phyloP scores from a whole-genome alignment of 2,113 vertebrate genomes.

The Nematolebias whitei region DNA sequence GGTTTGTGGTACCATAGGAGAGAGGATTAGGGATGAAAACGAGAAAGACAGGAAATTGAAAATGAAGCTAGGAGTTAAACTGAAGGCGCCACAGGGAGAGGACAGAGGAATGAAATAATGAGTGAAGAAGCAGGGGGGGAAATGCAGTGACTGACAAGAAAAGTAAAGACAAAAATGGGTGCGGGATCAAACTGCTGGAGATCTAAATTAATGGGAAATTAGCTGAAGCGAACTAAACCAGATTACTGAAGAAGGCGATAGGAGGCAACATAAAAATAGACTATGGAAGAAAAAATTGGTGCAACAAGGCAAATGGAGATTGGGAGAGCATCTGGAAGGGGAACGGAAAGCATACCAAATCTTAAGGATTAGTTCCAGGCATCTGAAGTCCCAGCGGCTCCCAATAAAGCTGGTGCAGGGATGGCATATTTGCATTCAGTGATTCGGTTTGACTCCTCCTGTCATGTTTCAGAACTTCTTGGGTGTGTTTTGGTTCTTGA shows the following conservation, averaged over 20 bases:
- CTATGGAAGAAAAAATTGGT: not conserved
- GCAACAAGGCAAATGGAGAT: conserved; percentile 12
- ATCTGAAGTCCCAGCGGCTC: conserved; percentile 28
- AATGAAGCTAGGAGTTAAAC: conserved; percentile 18
- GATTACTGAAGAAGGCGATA: conserved; percentile 34
- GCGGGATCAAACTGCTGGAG: conserved; percentile 13
- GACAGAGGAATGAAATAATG: conserved; percentile 37
- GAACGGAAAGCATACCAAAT: conserved; percentile 33
- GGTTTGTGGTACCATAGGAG: conserved; percentile 7
- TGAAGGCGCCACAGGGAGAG: conserved; percentile 27
- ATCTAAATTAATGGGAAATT: conserved; percentile 17
- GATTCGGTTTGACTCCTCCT: conserved; percentile 50
- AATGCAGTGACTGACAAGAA: conserved; percentile 23
- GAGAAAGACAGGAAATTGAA: conserved; percentile 16
- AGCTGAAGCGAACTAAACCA: not conserved
- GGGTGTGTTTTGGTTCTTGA: conserved; percentile 21
- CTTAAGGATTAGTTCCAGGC: conserved; percentile 62
- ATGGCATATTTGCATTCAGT: conserved; percentile 54
- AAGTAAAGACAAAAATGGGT: conserved; percentile 38
- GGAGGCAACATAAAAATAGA: not conserved
- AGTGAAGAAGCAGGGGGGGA: conserved; percentile 25
- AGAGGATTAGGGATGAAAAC: conserved; percentile 16
- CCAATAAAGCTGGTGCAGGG: conserved; percentile 20
- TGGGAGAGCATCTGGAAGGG: conserved; percentile 23
- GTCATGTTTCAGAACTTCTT: conserved; percentile 34